These are phyloP conservation scores for Eulimnadia texana DNA, from an alignment of 1,140 invertebrate genomes.

Conservation along the genomic window DNA sequence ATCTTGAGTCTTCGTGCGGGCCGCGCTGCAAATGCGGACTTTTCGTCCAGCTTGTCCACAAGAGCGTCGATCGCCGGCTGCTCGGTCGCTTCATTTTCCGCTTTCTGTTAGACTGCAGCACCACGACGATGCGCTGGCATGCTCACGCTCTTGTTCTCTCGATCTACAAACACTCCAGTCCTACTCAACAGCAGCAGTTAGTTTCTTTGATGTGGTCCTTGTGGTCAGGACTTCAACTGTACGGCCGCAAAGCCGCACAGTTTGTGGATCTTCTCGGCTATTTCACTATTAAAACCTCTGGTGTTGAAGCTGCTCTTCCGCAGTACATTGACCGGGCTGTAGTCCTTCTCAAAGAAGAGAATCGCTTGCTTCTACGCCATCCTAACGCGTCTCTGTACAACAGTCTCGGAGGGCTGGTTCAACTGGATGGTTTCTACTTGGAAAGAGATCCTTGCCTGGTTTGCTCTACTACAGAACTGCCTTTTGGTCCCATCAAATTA, in stretches of 20 bases:
- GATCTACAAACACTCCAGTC: constrained; percentile 53
- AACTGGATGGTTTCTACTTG: constrained; percentile 89
- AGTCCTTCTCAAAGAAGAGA: constrained; percentile 67
- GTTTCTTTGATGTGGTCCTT: constrained; percentile 75
- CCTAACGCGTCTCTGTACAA: constrained; percentile 88
- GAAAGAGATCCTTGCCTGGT: constrained; percentile 94
- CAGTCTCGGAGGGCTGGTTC: constrained; percentile 76
- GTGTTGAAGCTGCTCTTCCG: constrained; percentile 35
- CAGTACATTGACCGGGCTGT: constrained; percentile 75
- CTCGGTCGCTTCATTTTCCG: constrained; percentile 60
- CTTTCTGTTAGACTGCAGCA: constrained; percentile 86
- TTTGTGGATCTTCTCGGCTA: constrained; percentile 93
- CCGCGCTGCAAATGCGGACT: constrained; percentile 8
- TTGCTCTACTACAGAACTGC: constrained; percentile 92
- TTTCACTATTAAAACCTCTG: constrained; percentile 60
- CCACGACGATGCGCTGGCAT: constrained; percentile 84
- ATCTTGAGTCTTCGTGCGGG: constrained; percentile 3
- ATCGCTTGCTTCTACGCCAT: constrained; percentile 72
- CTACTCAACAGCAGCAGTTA: constrained; percentile 57
- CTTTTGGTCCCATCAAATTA: constrained; percentile 80
- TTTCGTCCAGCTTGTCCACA: constrained; percentile 17
- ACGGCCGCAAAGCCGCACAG: constrained; percentile 84
- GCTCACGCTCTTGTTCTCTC: constrained; percentile 68
- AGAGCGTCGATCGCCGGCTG: constrained; percentile 3
- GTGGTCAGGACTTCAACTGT: constrained; percentile 78